Percentiles rank a stretch among this genome's conserved stretches.
Evolutionary conservation across 1,140 invertebrate genomes (phyloP).

Genomic region (Phthorimaea operculella): DNA sequence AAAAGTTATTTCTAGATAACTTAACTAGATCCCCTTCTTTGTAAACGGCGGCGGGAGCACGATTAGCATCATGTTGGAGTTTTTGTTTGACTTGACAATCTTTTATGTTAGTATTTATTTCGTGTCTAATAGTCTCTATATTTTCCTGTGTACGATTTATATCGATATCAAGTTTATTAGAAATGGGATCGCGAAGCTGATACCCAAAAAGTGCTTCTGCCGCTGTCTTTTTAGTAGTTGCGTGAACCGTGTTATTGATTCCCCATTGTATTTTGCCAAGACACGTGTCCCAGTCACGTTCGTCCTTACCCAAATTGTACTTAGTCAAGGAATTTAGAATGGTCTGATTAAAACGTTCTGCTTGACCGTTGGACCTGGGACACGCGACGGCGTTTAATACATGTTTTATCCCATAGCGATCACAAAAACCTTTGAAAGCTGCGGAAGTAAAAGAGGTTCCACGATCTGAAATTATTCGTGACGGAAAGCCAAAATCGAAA

Average conservation of each 20-base stretch:
- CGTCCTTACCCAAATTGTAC: conserved; percentile 15
- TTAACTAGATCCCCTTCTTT: conserved; percentile 23
- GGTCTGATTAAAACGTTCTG: conserved; percentile 20
- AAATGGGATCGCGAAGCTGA: conserved; percentile 11
- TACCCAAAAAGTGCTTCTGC: conserved; percentile 18
- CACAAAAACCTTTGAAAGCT: conserved; percentile 20
- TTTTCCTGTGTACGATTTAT: neutral
- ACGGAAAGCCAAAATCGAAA: conserved; percentile 22
- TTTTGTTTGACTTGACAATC: conserved; percentile 19
- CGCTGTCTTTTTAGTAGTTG: conserved; percentile 18
- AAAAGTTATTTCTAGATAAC: conserved; percentile 17
- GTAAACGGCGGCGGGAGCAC: conserved; percentile 13
- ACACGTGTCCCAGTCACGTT: conserved; percentile 21
- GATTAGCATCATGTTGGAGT: conserved; percentile 12
- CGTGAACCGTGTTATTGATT: conserved; percentile 23
- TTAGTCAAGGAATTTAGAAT: conserved; percentile 17
- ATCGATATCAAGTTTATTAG: conserved; percentile 16
- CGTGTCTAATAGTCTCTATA: neutral
- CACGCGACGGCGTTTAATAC: conserved; percentile 24
- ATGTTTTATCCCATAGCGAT: conserved; percentile 20
- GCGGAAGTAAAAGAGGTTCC: conserved; percentile 22
- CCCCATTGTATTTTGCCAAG: conserved; percentile 21
- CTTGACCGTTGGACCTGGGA: conserved; percentile 22
- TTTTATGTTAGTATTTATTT: conserved; percentile 13
- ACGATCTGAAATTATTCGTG: conserved; percentile 20